Percentiles rank a stretch among this genome's conserved stretches.
phyloP scores from a whole-genome alignment of 1,140 invertebrate species.

The Drosophila sproati region DNA sequence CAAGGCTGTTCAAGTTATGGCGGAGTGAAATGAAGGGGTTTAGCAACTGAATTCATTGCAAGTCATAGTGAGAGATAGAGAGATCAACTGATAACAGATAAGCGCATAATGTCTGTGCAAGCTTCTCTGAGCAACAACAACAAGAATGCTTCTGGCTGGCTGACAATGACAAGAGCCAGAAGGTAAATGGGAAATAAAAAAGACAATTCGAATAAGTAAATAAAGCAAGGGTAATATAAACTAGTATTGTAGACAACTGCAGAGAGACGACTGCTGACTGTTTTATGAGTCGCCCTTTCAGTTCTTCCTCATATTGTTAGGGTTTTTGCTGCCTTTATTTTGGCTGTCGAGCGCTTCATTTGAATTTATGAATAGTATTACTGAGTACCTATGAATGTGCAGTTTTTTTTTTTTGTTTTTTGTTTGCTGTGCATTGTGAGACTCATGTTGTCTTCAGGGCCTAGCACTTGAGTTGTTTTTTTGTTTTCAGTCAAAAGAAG shows the following conservation, averaged over 20 bases:
- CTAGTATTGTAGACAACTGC: slow-evolving; percentile 42
- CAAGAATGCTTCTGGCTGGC: not conserved
- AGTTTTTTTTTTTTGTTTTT: slow-evolving; percentile 30
- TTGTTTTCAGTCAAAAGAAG: not conserved
- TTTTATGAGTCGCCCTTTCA: not conserved
- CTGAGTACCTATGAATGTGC: slow-evolving; percentile 36
- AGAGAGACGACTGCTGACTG: slow-evolving; percentile 12
- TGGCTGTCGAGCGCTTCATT: slow-evolving; percentile 63
- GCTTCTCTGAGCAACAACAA: slow-evolving; percentile 10
- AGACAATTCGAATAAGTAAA: slow-evolving; percentile 6
- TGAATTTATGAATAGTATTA: slow-evolving; percentile 75
- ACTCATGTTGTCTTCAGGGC: slow-evolving; percentile 51
- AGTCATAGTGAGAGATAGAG: slow-evolving; percentile 41
- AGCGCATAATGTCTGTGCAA: slow-evolving; percentile 60
- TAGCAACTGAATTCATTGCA: slow-evolving; percentile 55
- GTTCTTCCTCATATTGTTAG: slow-evolving; percentile 43
- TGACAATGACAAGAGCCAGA: slow-evolving; percentile 69
- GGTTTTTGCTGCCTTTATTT: slow-evolving; percentile 40
- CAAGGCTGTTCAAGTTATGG: not conserved
- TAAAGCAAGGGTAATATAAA: slow-evolving; percentile 9
- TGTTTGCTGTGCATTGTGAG: not conserved
- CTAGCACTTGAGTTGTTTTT: slow-evolving; percentile 55
- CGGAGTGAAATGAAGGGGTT: slow-evolving; percentile 5
- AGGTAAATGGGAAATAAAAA: slow-evolving; percentile 22
- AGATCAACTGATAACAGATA: slow-evolving; percentile 71